These are phyloP conservation scores for Thecocarcelia acutangulata DNA, from an alignment of 2,888 invertebrate species.

Conservation along the genomic window DNA sequence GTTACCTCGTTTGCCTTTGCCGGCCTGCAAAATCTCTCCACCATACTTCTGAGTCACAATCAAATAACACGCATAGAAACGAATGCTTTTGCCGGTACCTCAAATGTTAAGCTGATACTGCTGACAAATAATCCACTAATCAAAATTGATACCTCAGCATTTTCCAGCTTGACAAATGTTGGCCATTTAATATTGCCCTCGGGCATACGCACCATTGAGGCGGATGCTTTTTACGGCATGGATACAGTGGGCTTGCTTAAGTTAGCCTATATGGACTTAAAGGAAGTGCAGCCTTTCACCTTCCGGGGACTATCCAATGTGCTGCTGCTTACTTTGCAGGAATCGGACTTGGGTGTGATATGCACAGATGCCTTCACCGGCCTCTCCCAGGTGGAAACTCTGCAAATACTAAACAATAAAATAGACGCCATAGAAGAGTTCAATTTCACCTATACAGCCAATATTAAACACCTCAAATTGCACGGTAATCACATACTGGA, in stretches of 20 bases:
- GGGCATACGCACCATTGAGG: slow-evolving; percentile 88
- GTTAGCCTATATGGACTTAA: slow-evolving; percentile 91
- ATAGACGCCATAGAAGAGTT: slow-evolving; percentile 91
- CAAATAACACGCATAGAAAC: slow-evolving; percentile 87
- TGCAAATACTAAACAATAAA: slow-evolving; percentile 92
- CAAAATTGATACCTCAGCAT: slow-evolving; percentile 90
- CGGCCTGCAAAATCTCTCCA: slow-evolving; percentile 90
- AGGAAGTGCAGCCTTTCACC: slow-evolving; percentile 86
- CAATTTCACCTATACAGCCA: slow-evolving; percentile 86
- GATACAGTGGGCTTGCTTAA: slow-evolving; percentile 91
- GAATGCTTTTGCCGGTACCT: slow-evolving; percentile 93
- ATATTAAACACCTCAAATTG: slow-evolving; percentile 87
- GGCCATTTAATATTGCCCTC: slow-evolving; percentile 92
- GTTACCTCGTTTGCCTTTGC: slow-evolving; percentile 93
- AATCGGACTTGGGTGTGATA: slow-evolving; percentile 90
- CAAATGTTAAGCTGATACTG: slow-evolving; percentile 90
- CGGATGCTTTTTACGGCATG: slow-evolving; percentile 90
- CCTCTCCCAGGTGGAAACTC: slow-evolving; percentile 86
- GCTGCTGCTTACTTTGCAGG: slow-evolving; percentile 88
- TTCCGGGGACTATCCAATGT: slow-evolving; percentile 90
- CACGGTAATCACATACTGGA: slow-evolving; percentile 92
- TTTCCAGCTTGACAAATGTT: slow-evolving; percentile 91
- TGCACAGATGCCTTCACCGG: slow-evolving; percentile 89
- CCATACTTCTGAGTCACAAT: slow-evolving; percentile 87
- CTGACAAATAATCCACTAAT: slow-evolving; percentile 92